Percentiles rank a stretch among this genome's conserved stretches.
phyloP scores from a whole-genome alignment of 2,113 vertebrate species.

The Brachyistius frenatus region DNA sequence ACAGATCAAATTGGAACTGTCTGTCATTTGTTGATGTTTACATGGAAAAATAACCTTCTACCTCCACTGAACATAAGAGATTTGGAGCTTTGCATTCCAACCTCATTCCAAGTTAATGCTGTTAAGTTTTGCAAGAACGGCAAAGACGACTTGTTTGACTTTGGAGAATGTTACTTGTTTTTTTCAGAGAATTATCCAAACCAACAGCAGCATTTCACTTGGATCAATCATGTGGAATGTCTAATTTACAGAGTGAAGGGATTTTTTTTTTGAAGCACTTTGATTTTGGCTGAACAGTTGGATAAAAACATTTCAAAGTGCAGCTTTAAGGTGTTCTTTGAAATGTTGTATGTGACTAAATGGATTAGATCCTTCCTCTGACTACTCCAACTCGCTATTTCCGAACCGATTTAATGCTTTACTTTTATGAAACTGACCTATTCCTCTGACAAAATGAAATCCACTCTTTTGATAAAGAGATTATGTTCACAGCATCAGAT shows the following conservation, averaged over 20 bases:
- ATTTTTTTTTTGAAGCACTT: background rate
- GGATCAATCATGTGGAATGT: background rate
- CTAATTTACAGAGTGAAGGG: background rate
- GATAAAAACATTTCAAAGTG: background rate
- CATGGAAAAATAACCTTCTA: constrained; percentile 1
- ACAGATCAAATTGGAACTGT: constrained; percentile 2
- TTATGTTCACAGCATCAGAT: constrained; percentile 29
- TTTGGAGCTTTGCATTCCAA: background rate
- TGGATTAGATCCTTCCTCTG: background rate
- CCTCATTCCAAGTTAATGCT: background rate
- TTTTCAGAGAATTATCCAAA: background rate
- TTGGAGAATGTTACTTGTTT: background rate
- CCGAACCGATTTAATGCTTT: background rate
- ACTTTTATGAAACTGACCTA: constrained; percentile 18
- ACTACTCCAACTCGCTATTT: constrained; percentile 9
- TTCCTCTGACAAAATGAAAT: constrained; percentile 16
- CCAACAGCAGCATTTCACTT: background rate
- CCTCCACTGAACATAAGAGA: background rate
- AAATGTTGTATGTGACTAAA: background rate
- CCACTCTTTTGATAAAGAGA: constrained; percentile 23
- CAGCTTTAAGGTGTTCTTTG: constrained; percentile 8
- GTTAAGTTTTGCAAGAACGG: background rate
- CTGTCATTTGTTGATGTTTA: constrained; percentile 1
- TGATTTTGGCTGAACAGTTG: background rate
- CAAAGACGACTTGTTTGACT: background rate